phyloP scores from a whole-genome alignment of 1,140 invertebrate genomes.

The Drosophila novamexicana region DNA sequence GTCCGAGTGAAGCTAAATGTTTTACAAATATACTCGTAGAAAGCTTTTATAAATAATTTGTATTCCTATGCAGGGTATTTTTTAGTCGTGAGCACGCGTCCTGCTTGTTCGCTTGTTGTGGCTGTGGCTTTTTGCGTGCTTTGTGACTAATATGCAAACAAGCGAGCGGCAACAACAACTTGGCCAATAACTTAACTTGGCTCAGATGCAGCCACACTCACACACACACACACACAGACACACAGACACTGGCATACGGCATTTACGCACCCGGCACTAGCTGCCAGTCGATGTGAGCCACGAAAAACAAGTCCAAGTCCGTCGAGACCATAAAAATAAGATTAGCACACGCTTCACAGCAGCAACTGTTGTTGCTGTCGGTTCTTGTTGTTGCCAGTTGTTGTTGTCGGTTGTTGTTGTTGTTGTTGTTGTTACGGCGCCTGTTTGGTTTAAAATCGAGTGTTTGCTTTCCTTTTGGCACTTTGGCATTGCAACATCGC shows the following conservation, averaged over 20 bases:
- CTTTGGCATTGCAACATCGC: constrained; percentile 28
- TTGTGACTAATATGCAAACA: constrained; percentile 83
- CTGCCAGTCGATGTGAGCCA: constrained; percentile 29
- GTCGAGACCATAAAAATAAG: constrained; percentile 80
- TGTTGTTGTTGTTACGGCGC: constrained; percentile 24
- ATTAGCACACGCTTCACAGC: constrained; percentile 75
- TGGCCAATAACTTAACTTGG: constrained; percentile 78
- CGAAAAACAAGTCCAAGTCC: constrained; percentile 66
- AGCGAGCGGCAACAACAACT: constrained; percentile 55
- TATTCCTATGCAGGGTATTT: neutral
- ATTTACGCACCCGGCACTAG: constrained; percentile 48
- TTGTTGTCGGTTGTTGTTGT: constrained; percentile 18
- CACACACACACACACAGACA: constrained; percentile 16
- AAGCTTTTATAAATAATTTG: too few species aligned
- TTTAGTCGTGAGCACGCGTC: neutral
- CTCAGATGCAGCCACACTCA: constrained; percentile 59
- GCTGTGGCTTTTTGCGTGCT: constrained; percentile 46
- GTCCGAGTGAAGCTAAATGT: too few species aligned
- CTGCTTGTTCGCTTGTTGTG: constrained; percentile 25
- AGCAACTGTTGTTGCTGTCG: constrained; percentile 23
- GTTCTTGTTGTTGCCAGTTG: constrained; percentile 10
- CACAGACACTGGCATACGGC: constrained; percentile 41
- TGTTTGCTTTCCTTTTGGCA: constrained; percentile 26
- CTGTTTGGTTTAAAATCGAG: constrained; percentile 29
- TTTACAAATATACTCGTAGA: too few species aligned